A percentile compares a stretch with the other conserved stretches of the same genome.
phyloP scores from a whole-genome alignment of 1,140 invertebrate species.

The Brevipalpus yothersi region DNA sequence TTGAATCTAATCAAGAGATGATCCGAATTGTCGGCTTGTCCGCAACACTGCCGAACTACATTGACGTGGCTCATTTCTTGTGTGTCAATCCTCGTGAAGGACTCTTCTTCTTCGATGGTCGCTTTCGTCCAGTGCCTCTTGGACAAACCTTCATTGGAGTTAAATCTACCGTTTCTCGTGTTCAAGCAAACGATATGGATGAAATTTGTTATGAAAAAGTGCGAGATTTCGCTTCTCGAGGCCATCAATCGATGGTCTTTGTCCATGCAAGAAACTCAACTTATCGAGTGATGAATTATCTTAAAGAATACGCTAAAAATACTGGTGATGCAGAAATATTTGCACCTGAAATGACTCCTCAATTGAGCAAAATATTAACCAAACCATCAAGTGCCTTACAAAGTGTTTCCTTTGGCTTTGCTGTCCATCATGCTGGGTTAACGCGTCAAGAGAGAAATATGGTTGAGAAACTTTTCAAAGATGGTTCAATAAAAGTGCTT shows the following conservation, averaged over 20 bases:
- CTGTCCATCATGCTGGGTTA: constrained; percentile 91
- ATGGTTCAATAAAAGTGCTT: constrained; percentile 71
- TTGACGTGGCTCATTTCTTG: constrained; percentile 83
- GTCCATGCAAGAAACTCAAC: constrained; percentile 75
- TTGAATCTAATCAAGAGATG: constrained; percentile 85
- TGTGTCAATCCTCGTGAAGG: constrained; percentile 76
- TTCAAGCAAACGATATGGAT: constrained; percentile 68
- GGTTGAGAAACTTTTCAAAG: constrained; percentile 66
- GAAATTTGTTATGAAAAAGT: constrained; percentile 81
- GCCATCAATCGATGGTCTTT: constrained; percentile 96
- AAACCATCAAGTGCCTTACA: constrained; percentile 54
- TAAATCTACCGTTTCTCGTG: constrained; percentile 44
- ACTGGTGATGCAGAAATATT: constrained; percentile 34
- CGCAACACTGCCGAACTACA: constrained; percentile 90
- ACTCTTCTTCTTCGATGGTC: constrained; percentile 87
- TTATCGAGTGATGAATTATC: constrained; percentile 5
- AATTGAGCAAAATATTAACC: constrained; percentile 20
- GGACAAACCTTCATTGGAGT: constrained; percentile 77
- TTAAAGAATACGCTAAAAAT: constrained; percentile 47
- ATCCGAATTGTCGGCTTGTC: constrained; percentile 93
- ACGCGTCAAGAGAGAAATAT: constrained; percentile 52
- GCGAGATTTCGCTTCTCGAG: constrained; percentile 52
- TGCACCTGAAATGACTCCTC: constrained; percentile 5
- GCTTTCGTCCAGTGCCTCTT: constrained; percentile 85
- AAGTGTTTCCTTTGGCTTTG: constrained; percentile 38